Conservation (phyloP, 2,113 vertebrate genomes). For the Megaptera novaeangliae region DNA sequence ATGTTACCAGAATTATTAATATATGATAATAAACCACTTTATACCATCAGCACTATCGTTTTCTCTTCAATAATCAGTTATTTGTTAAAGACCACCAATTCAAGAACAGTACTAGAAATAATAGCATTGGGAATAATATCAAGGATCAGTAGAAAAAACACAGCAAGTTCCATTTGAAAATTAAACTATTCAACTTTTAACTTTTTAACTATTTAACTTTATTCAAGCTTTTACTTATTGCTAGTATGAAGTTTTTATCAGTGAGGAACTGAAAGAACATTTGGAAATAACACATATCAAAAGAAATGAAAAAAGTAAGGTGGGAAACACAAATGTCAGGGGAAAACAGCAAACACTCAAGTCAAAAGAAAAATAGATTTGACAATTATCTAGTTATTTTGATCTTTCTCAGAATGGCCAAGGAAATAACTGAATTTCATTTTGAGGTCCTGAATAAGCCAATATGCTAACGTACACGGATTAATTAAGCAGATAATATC, state of each 20-base stretch:
- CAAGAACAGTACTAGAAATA: constrained; percentile 40
- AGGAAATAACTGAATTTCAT: neutral
- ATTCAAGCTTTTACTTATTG: neutral
- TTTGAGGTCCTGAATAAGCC: neutral
- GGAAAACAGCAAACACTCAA: neutral
- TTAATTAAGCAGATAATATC: neutral
- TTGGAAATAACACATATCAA: constrained; percentile 36
- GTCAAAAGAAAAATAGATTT: neutral
- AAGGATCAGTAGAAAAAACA: constrained; percentile 27
- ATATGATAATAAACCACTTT: constrained; percentile 65
- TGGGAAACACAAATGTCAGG: neutral
- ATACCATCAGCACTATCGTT: constrained; percentile 19
- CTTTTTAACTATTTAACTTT: too few relatives aligned
- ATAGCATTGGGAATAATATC: constrained; percentile 1
- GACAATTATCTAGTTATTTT: neutral
- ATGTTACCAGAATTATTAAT: constrained; percentile 68
- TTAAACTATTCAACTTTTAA: neutral
- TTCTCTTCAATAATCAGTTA: constrained; percentile 43
- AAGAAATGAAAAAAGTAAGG: neutral
- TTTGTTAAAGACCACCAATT: constrained; percentile 50
- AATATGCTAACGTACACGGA: neutral
- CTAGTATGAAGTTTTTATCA: constrained; percentile 19
- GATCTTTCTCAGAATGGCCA: neutral
- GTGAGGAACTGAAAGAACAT: neutral
- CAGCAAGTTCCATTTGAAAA: constrained; percentile 41